Percentiles rank a stretch among this genome's conserved stretches.
phyloP scores from a whole-genome alignment of 1,140 invertebrate genomes.

The Contarinia nasturtii region DNA sequence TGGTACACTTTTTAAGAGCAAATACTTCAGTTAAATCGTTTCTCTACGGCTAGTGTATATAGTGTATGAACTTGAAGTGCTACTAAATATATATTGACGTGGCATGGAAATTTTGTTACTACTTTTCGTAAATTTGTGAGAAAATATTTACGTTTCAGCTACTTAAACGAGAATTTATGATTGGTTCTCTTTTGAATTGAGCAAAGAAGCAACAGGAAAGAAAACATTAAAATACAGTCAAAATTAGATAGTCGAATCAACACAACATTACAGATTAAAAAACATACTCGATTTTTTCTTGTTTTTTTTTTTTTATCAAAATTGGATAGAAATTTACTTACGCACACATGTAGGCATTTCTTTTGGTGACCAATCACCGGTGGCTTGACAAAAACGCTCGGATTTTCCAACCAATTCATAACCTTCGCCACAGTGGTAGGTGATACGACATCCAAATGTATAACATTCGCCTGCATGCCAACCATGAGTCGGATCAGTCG shows the following conservation, averaged over 20 bases:
- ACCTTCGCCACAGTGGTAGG: constrained; percentile 80
- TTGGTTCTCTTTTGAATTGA: neutral
- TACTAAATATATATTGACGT: neutral
- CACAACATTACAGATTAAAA: neutral
- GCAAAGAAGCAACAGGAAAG: too few species aligned
- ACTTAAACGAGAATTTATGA: neutral
- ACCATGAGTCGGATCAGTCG: constrained; percentile 75
- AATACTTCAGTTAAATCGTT: neutral
- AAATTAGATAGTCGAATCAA: neutral
- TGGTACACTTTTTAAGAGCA: too few species aligned
- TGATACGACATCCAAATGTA: constrained; percentile 76
- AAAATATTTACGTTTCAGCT: neutral
- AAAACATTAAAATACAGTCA: neutral
- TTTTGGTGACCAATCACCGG: constrained; percentile 75
- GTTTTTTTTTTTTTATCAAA: neutral
- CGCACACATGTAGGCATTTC: constrained; percentile 78
- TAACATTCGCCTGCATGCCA: constrained; percentile 82
- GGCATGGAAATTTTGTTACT: neutral
- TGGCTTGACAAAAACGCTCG: constrained; percentile 66
- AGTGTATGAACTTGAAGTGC: too few species aligned
- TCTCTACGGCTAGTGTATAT: too few species aligned
- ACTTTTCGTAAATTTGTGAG: neutral
- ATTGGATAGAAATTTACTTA: constrained; percentile 26
- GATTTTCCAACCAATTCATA: constrained; percentile 75
- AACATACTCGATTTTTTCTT: neutral